Percentiles rank a stretch among this genome's conserved stretches.
These are phyloP conservation scores for Pegea sp. DNA, from an alignment of 23 tunicate species.

Conservation along the genomic window DNA sequence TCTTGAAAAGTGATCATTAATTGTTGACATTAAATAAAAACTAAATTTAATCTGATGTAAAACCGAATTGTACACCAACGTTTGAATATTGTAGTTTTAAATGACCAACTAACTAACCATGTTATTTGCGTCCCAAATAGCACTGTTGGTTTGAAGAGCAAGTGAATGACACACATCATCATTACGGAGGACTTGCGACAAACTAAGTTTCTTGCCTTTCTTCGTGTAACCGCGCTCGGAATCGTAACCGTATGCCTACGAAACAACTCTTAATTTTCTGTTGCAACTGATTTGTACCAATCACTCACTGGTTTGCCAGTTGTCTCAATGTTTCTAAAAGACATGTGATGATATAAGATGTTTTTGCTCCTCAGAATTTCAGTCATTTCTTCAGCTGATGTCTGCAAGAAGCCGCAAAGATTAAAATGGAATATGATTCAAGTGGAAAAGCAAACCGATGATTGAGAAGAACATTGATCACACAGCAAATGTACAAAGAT, in stretches of 20 bases:
- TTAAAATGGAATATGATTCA: too few species aligned
- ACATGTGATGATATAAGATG: background rate
- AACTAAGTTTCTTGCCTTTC: too few species aligned
- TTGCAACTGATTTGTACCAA: too few species aligned
- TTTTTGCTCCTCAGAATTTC: background rate
- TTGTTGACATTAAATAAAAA: background rate
- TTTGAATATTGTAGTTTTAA: background rate
- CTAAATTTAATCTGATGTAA: background rate
- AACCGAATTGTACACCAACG: background rate
- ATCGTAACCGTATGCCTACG: too few species aligned
- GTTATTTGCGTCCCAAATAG: background rate
- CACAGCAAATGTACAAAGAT: slow-evolving; percentile 49
- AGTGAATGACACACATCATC: background rate
- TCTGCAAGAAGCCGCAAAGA: too few species aligned
- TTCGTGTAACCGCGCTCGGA: too few species aligned
- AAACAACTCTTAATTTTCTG: too few species aligned
- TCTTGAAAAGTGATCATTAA: background rate
- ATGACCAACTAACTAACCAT: background rate
- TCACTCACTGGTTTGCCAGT: too few species aligned
- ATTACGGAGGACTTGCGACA: too few species aligned
- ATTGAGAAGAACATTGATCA: slow-evolving; percentile 20
- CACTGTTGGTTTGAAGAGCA: background rate
- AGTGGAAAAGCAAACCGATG: slow-evolving; percentile 15
- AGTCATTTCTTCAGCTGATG: background rate
- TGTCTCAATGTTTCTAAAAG: background rate